Base-by-base conservation (phyloP, 2,888 invertebrate species). In the Dolichomitus sp. region DNA sequence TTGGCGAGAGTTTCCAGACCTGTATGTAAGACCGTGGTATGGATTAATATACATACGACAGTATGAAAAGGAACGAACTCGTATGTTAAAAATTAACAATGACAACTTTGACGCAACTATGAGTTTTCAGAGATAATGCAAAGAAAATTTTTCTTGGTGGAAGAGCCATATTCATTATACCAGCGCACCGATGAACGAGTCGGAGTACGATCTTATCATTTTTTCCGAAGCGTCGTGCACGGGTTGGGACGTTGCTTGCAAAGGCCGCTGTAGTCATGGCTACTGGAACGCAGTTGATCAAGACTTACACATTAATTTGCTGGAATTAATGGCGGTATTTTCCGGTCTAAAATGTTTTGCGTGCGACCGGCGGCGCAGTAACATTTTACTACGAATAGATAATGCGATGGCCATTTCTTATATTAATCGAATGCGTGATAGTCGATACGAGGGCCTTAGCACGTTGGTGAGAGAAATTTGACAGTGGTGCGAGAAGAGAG, bases 191-290 rank as follows among this genome's bases (percentile, higher is more conserved):
- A 63, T 84, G 3, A 33, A 30, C 7, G 59, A 76, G n/a, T 59
- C 66, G 1, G 42, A 11, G 48, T 84, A 73, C 50, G 65, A 79
- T 1, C 17, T 74, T 4, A 75, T 83, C 40, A 83, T 86, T 74
- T 86, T 83, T 40, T 83, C 84, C 1, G 84, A 84, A 17, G 80
- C 85, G 0, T 86, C 83, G 11, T 61, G 77, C 4, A 74, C 84
- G 1, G 83, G 83, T 7, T 85, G 84, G 80, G 83, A 80, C 9
- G 57, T 69, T 23, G 42, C 57, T 23, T 84, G 78, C 23, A 52
- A 72, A 17, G 17, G 17, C 1, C 54, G 73, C 17, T 57, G 37
- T 30, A 61, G 45, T 9, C n/a, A n/a, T n/a, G n/a, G n/a, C n/a
- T n/a, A n/a, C n/a, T n/a, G n/a, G n/a, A n/a, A n/a, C n/a, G n/a